These are phyloP conservation scores for Hymenochirus boettgeri DNA, from an alignment of 2,113 vertebrate genomes.

Conservation along the genomic window DNA sequence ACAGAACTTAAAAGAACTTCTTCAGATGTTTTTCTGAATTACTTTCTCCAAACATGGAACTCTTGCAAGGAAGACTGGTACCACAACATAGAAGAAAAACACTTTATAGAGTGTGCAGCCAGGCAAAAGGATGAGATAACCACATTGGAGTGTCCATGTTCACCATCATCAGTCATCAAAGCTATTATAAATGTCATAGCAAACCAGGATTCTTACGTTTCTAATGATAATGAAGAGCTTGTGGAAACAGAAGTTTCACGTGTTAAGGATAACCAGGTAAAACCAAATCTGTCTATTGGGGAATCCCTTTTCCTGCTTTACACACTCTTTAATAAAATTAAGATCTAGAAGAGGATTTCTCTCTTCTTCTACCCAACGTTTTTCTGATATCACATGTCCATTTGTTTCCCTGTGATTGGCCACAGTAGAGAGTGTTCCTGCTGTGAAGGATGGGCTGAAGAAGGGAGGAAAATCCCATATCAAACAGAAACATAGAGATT, in stretches of 20 bases:
- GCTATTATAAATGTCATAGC: not conserved
- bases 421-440: too few relatives aligned
- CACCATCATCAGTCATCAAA: not conserved
- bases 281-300: too few relatives aligned
- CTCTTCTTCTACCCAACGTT: too few relatives aligned
- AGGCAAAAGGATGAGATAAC: not conserved
- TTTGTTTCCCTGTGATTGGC: too few relatives aligned
- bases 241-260: not conserved
- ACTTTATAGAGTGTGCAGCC: not conserved
- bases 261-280: not conserved
- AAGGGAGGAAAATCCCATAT: too few relatives aligned
- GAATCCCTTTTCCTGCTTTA: too few relatives aligned
- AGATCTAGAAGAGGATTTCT: too few relatives aligned
- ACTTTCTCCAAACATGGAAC: constrained; percentile 52
- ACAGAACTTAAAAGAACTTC: constrained; percentile 44
- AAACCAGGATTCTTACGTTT: not conserved
- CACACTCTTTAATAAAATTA: too few relatives aligned
- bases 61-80: constrained; percentile 50
- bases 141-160: not conserved
- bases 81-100: not conserved
- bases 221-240: not conserved
- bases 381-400: too few relatives aligned
- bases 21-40: constrained; percentile 47
- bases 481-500: too few relatives aligned
- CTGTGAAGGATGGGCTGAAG: too few relatives aligned